Percentiles rank a stretch among this genome's conserved stretches.
Conservation (phyloP, 1,140 invertebrate species). For the Cardiocondyla obscurior region DNA sequence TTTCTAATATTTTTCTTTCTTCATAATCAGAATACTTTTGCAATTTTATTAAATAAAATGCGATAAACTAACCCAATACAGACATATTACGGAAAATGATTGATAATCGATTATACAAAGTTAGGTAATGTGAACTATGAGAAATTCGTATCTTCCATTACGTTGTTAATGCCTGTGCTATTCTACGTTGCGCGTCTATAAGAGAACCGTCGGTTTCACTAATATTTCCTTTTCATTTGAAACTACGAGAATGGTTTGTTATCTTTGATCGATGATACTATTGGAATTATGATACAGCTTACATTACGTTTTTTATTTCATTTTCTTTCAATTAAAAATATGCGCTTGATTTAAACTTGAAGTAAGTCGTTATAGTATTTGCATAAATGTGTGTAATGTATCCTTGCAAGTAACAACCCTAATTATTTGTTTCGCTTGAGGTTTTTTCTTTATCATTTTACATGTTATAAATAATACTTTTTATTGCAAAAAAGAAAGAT, state of each 20-base stretch:
- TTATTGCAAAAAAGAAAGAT: not conserved
- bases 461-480: not conserved
- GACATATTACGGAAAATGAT: not conserved
- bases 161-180: not conserved
- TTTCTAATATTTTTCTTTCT: not conserved
- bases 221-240: slow-evolving; percentile 29
- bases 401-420: too few species aligned
- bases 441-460: not conserved
- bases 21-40: not conserved
- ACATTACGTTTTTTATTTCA: not conserved
- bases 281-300: not conserved
- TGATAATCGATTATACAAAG: slow-evolving; percentile 9
- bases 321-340: not conserved
- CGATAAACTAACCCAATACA: not conserved
- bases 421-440: not conserved
- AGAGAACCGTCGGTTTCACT: not conserved
- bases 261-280: not conserved
- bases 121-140: slow-evolving; percentile 9
- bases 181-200: not conserved
- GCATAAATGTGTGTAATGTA: too few species aligned
- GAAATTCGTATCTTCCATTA: not conserved
- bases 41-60: not conserved
- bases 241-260: slow-evolving; percentile 13
- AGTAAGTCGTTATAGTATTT: not conserved
- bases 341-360: not conserved